Evolutionary conservation across 1,140 invertebrate genomes (phyloP).

Genomic region (Brachionus sp.): DNA sequence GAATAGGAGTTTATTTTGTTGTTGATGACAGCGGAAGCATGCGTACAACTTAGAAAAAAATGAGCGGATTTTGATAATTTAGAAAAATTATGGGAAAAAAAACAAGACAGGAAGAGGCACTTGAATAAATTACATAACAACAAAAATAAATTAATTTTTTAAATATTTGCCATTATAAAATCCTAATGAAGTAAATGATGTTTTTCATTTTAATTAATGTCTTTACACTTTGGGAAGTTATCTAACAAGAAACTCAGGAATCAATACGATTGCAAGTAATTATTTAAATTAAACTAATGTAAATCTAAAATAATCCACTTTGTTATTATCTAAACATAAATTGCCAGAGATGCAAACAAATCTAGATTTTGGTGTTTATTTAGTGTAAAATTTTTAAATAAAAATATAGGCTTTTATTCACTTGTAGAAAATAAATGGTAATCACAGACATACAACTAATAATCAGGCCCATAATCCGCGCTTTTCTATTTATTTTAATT

Average conservation of each 20-base stretch:
- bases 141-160: neutral
- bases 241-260: conserved; percentile 1
- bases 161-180: neutral
- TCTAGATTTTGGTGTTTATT: neutral
- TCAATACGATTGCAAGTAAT: conserved; percentile 13
- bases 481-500: neutral
- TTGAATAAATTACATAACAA: neutral
- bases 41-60: neutral
- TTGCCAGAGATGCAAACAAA: neutral
- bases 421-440: neutral
- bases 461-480: neutral
- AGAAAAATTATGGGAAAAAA: neutral
- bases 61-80: neutral
- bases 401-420: neutral
- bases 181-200: neutral
- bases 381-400: neutral
- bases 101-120: neutral
- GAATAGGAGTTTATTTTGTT: neutral
- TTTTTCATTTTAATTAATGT: conserved; percentile 21
- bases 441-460: neutral
- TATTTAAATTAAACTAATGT: conserved; percentile 29
- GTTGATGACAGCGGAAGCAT: neutral
- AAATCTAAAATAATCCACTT: conserved; percentile 2
- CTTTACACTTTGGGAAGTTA: conserved; percentile 1
- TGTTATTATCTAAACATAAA: neutral